Base-by-base conservation (phyloP, 2,888 invertebrate species). In the Seira musarum region DNA sequence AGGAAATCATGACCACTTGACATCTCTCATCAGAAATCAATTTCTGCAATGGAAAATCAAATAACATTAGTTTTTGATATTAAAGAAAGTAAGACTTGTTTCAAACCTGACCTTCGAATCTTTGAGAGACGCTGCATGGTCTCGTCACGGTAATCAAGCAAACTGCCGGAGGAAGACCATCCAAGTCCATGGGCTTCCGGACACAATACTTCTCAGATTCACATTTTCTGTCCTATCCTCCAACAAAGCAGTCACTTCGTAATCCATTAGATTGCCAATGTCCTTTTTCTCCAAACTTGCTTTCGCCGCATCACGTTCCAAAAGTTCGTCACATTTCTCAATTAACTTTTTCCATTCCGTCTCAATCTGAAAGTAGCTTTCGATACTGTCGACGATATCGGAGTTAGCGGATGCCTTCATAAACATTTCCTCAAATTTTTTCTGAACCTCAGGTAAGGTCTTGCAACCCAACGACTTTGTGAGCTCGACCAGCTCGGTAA, bases 91-190 rank as follows among this genome's bases (percentile, higher is more conserved):
- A n/a, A n/a, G n/a, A n/a, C n/a, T n/a, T n/a, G n/a, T n/a, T n/a
- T n/a, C n/a, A n/a, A n/a, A n/a, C n/a, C n/a, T n/a, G 35, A 87
- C 87, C 75, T 80, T 66, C 15, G 73, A 74, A 21, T 82, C 82
- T 49, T 80, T 81, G 3, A 87, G 66, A 49, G 80, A 67, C 60
- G 82, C 77, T 76, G 86, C 83, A 82, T 87, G 87, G 61, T 80
- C 84, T 10, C 87, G 87, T 87, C 87, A 87, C 6, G 87, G 87
- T 17, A 86, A 82, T 87, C 87, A 87, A 24, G 86, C 84, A 83
- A 87, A 87, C 69, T 86, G 86, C 40, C 87, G 80, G 46, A 86
- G 84, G n/a, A n/a, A n/a, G n/a, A n/a, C n/a, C n/a, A n/a, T n/a
- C n/a, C 57, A 19, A n/a, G 57, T 46, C 25, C n/a, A 49, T 25